Percentiles rank a stretch among this genome's conserved stretches.
These are phyloP conservation scores for Turnix velox DNA, from an alignment of 2,113 vertebrate genomes.

Conservation along the genomic window DNA sequence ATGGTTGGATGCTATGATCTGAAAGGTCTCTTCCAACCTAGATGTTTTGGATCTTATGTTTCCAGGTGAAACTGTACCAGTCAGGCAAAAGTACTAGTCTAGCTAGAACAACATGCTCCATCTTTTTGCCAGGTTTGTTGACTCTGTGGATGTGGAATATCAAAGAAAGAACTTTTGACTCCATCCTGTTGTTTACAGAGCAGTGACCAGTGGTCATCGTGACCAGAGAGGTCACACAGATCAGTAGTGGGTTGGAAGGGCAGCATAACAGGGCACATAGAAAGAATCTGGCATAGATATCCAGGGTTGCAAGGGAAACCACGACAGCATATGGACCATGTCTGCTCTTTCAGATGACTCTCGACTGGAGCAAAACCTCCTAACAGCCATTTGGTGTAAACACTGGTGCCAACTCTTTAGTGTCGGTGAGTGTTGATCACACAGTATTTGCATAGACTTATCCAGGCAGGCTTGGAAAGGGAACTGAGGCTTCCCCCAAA, in stretches of 20 bases:
- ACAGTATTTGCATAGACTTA: background rate
- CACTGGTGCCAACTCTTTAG: background rate
- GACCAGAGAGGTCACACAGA: background rate
- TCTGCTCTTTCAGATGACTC: background rate
- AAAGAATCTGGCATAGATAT: background rate
- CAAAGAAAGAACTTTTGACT: background rate
- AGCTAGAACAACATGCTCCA: background rate
- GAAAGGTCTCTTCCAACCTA: no score
- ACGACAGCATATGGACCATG: background rate
- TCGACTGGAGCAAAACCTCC: background rate
- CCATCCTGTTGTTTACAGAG: background rate
- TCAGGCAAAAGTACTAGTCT: background rate
- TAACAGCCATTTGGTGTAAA: background rate
- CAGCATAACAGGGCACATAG: rapidly evolving
- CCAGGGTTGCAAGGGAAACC: background rate
- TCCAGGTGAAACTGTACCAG: background rate
- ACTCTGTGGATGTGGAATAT: background rate
- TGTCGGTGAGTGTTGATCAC: background rate
- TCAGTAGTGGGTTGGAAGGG: background rate
- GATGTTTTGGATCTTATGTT: no score
- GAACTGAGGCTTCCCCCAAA: background rate
- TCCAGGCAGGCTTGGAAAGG: background rate
- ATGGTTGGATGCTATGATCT: no score
- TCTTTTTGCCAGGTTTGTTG: background rate
- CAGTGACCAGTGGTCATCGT: background rate